Conservation (phyloP, 2,797 vertebrate species). For the Microctenopoma steveboyesi region DNA sequence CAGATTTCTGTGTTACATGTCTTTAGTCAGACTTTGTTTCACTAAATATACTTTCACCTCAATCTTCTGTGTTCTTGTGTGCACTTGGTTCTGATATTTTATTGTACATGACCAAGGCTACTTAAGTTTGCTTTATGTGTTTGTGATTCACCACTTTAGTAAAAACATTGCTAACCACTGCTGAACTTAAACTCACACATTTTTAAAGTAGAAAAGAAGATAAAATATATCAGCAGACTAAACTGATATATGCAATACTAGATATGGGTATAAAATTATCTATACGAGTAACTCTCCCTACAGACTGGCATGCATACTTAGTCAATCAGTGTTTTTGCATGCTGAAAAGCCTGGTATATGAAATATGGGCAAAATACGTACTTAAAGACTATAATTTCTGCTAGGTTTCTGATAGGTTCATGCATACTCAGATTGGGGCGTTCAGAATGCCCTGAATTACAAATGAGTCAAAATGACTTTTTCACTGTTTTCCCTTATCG, state of each 20-base stretch:
- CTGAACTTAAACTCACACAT: conserved; percentile 16
- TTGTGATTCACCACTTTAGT: neutral
- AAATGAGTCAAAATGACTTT: conserved; percentile 67
- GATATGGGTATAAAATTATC: conserved; percentile 32
- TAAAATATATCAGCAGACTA: conserved; percentile 6
- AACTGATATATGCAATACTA: conserved; percentile 19
- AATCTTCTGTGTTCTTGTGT: too few species aligned
- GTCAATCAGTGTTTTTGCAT: conserved; percentile 41
- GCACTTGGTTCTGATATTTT: too few species aligned
- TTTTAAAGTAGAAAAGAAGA: neutral
- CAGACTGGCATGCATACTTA: conserved; percentile 52
- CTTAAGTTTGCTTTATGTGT: neutral
- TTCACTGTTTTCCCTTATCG: conserved; percentile 60
- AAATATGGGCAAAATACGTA: conserved; percentile 63
- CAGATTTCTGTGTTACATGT: too few species aligned
- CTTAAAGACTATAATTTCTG: conserved; percentile 57
- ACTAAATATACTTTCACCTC: too few species aligned
- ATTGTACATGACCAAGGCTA: neutral
- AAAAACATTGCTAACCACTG: neutral
- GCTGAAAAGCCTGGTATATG: conserved; percentile 62
- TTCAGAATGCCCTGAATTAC: conserved; percentile 66
- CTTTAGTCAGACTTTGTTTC: too few species aligned
- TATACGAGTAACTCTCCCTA: conserved; percentile 33
- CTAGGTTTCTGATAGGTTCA: conserved; percentile 50
- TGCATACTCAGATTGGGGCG: conserved; percentile 44